Base-by-base conservation (phyloP, 2,113 vertebrate species). In the Turnix velox region DNA sequence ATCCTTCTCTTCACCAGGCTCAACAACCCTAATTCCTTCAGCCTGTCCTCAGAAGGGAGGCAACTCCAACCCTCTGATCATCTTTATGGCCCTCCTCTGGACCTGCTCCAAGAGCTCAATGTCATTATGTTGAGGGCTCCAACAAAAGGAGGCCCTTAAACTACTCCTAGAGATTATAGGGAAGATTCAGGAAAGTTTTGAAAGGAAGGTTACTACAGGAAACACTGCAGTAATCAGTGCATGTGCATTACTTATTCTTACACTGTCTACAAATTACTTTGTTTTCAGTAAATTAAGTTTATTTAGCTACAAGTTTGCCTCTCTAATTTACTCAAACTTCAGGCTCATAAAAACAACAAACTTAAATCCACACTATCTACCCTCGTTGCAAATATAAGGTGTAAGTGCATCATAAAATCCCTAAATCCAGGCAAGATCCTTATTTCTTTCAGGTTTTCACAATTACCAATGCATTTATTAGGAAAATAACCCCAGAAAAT, bases 401-500 rank as follows among this genome's bases (percentile, higher is more conserved):
- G 2, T 2, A 55, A 68, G 11, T 0, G 2, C 10, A 15, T 43
- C 39, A 6, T 11, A 58, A 58, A 42, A 59, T 9, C 7, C 30
- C 14, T 24, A 39, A 7, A 73, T 37, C 9, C 54, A 43, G 24
- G 18, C 7, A 5, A 51, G 19, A 84, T 28, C 17, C 6, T n/a
- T 14, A 5, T 42, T 42, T 23, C 57, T 39, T 55, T 28, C 30
- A 63, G 25, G 8, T 58, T 73, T 57, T 46, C n/a, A 46, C n/a
- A 73, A 14, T 12, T 7, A 51, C 2, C 20, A 7, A 18, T 6
- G 1, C 18, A 22, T 58, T 73, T 37, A 9, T 25, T 30, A 52
- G 2, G 2, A 30, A 74, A 58, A 40, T 0, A 1, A 12, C 28
- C 40, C 57, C 14, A 2, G 14, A 2, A 1, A 75, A 28, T 22